A percentile compares a stretch with the other conserved stretches of the same genome.
phyloP scores from a whole-genome alignment of 2,113 vertebrate genomes.

The Bubo scandiacus region DNA sequence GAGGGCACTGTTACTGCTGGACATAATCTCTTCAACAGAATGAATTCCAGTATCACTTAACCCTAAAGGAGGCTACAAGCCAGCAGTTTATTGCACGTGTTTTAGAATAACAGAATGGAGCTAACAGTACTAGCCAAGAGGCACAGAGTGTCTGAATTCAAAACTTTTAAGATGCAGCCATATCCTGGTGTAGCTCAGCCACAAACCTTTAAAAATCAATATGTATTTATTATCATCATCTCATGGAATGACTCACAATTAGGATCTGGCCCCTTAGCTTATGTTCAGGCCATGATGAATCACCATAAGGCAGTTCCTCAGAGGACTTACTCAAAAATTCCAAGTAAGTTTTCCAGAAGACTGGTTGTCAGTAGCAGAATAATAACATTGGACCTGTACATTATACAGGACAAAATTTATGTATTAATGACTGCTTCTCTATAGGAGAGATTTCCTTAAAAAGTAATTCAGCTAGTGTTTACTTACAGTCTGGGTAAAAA shows the following conservation, averaged over 20 bases:
- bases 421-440: neutral
- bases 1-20: constrained; percentile 7
- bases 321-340: neutral
- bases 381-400: accelerated
- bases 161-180: neutral
- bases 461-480: neutral
- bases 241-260: neutral
- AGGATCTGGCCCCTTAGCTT: neutral
- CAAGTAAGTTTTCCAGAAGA: neutral
- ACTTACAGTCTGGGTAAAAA: neutral
- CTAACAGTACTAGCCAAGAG: neutral
- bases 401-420: neutral
- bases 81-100: neutral
- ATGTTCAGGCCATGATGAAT: neutral
- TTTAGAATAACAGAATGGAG: neutral
- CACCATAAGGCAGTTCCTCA: neutral
- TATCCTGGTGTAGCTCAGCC: neutral
- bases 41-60: neutral
- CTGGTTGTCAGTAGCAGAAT: neutral
- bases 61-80: neutral
- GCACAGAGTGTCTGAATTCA: neutral
- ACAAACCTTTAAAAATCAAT: neutral
- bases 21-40: neutral
- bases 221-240: neutral
- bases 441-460: neutral